Percentiles rank a stretch among this genome's conserved stretches.
These are phyloP conservation scores for Leucophenga varia DNA, from an alignment of 1,140 invertebrate genomes.

Conservation along the genomic window DNA sequence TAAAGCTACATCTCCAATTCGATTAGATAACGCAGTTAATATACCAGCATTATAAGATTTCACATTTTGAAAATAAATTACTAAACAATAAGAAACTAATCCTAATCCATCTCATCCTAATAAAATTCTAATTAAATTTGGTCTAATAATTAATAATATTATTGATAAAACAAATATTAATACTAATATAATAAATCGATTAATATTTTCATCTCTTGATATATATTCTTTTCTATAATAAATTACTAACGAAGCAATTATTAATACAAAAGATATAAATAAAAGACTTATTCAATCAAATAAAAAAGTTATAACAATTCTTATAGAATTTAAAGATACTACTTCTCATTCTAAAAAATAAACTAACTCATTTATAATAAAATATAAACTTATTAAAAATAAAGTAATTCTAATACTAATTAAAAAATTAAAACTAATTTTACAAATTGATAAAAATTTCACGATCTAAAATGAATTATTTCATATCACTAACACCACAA, in stretches of 20 bases:
- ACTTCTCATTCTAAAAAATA: constrained; percentile 60
- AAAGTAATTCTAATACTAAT: constrained; percentile 41
- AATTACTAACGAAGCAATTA: constrained; percentile 66
- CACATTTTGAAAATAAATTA: constrained; percentile 66
- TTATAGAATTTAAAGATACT: constrained; percentile 57
- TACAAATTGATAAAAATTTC: constrained; percentile 55
- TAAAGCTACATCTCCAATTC: constrained; percentile 63
- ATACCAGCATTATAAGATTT: constrained; percentile 65
- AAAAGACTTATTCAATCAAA: constrained; percentile 64
- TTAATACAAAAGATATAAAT: constrained; percentile 62
- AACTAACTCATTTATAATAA: constrained; percentile 55
- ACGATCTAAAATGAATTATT: constrained; percentile 56
- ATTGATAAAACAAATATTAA: constrained; percentile 69
- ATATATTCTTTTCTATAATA: constrained; percentile 65
- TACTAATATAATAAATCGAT: constrained; percentile 64
- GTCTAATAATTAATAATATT: constrained; percentile 67
- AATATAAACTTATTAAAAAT: constrained; percentile 55
- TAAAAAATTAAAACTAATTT: constrained; percentile 45
- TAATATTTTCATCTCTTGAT: constrained; percentile 45
- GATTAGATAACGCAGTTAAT: constrained; percentile 66
- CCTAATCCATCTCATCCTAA: constrained; percentile 71
- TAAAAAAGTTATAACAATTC: constrained; percentile 59
- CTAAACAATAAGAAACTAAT: constrained; percentile 67
- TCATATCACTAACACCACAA: constrained; percentile 63
- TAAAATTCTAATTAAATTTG: constrained; percentile 69